Evolutionary conservation across 2,888 invertebrate species (phyloP).

Genomic region (Disparrhopalites patrizii): DNA sequence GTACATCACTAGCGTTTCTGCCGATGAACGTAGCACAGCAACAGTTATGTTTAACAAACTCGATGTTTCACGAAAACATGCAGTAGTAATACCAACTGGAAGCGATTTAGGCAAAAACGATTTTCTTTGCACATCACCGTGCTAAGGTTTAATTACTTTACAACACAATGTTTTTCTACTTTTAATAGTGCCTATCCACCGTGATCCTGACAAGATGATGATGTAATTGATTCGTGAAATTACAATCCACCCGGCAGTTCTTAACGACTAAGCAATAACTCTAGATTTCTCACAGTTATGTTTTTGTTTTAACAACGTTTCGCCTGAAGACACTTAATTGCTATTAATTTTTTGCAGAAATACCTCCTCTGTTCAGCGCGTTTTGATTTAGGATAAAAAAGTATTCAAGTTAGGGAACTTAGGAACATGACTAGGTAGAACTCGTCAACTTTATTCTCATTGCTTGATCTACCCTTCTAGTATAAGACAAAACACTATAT

Average conservation of each 20-base stretch:
- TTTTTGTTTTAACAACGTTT: slow-evolving; percentile 6
- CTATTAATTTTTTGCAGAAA: not conserved
- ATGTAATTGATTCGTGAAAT: not conserved
- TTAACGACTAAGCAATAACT: not conserved
- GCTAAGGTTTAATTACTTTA: too few relatives aligned
- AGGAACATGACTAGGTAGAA: slow-evolving; percentile 20
- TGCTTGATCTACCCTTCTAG: slow-evolving; percentile 4
- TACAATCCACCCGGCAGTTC: not conserved
- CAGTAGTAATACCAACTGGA: too few relatives aligned
- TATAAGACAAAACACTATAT: not conserved
- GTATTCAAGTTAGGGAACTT: slow-evolving; percentile 11
- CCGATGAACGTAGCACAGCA: too few relatives aligned
- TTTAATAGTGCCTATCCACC: not conserved
- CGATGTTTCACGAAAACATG: too few relatives aligned
- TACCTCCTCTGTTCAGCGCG: slow-evolving; percentile 13
- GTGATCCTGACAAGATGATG: not conserved
- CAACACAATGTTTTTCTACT: too few relatives aligned
- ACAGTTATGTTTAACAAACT: too few relatives aligned
- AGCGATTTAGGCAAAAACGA: too few relatives aligned
- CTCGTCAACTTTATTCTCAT: slow-evolving; percentile 10
- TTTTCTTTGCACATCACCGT: too few relatives aligned
- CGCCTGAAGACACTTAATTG: slow-evolving; percentile 11
- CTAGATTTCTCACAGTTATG: slow-evolving; percentile 12
- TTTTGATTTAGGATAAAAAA: slow-evolving; percentile 7
- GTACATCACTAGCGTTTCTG: too few relatives aligned